A percentile compares a stretch with the other conserved stretches of the same genome.
These are phyloP conservation scores for Raja brachyura DNA, from an alignment of 2,113 vertebrate species.

Conservation along the genomic window DNA sequence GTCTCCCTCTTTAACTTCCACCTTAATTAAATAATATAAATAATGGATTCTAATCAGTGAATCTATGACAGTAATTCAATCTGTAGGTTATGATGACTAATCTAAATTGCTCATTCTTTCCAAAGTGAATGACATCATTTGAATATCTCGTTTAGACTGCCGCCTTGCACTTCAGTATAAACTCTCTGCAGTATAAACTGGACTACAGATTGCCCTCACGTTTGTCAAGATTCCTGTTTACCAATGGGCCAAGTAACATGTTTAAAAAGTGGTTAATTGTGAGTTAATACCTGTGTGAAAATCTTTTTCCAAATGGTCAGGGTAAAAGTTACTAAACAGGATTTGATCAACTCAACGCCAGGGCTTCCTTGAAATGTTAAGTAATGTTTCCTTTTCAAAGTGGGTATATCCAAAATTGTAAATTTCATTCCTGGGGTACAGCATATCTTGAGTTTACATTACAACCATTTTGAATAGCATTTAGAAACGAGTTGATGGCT, in stretches of 20 bases:
- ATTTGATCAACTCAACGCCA: too few species aligned
- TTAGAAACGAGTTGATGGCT: too few species aligned
- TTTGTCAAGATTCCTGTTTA: neutral
- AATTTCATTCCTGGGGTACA: too few species aligned
- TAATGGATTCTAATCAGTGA: neutral
- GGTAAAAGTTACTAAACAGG: too few species aligned
- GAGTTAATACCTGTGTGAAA: neutral
- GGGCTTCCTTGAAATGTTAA: too few species aligned
- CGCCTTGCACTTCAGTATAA: neutral
- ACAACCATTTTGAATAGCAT: too few species aligned
- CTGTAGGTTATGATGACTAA: neutral
- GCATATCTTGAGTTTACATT: too few species aligned
- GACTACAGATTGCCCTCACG: neutral
- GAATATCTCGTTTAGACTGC: neutral
- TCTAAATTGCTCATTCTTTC: neutral
- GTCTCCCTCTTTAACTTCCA: neutral
- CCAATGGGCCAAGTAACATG: neutral
- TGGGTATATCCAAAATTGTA: too few species aligned
- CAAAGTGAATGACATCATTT: neutral
- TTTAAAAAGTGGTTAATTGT: neutral
- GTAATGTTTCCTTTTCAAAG: too few species aligned
- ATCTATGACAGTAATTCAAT: neutral
- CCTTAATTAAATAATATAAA: neutral
- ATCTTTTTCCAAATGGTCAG: too few species aligned
- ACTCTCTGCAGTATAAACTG: neutral